Conservation (phyloP, 2,797 vertebrate genomes). For the Acanthurus tractus region DNA sequence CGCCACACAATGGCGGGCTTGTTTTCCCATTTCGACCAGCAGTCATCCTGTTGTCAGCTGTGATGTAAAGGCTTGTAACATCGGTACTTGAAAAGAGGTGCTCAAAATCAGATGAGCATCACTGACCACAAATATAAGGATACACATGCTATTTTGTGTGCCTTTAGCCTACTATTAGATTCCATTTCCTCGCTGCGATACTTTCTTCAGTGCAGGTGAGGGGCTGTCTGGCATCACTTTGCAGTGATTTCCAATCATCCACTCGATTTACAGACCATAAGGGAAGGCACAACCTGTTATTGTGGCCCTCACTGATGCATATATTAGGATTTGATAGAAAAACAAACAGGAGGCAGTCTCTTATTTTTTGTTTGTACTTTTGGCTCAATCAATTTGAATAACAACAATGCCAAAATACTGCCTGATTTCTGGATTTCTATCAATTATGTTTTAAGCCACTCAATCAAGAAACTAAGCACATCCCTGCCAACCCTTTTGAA, state of each 20-base stretch:
- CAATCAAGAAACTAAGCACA: not conserved
- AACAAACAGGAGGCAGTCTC: not conserved
- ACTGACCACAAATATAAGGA: constrained; percentile 22
- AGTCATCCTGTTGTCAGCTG: constrained; percentile 48
- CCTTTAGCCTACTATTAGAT: constrained; percentile 35
- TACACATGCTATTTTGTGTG: constrained; percentile 16
- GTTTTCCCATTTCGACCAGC: constrained; percentile 50
- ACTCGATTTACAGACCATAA: constrained; percentile 53
- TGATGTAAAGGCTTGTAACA: constrained; percentile 44
- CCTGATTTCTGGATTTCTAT: not conserved
- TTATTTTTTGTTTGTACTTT: not conserved
- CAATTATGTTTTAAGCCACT: not conserved
- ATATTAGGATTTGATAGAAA: not conserved
- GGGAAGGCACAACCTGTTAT: constrained; percentile 40
- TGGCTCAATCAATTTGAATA: not conserved
- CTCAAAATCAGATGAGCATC: constrained; percentile 48
- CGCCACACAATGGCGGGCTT: constrained; percentile 55
- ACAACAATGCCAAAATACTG: not conserved
- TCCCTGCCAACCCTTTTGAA: not conserved
- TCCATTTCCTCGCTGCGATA: constrained; percentile 27
- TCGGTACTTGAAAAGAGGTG: not conserved
- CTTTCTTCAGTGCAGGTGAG: constrained; percentile 39
- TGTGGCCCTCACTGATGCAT: constrained; percentile 38
- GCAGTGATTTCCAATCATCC: constrained; percentile 64
- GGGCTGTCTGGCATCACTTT: constrained; percentile 51